Conservation (phyloP, 2,113 vertebrate genomes). For the Ptilorrhoa leucosticta region DNA sequence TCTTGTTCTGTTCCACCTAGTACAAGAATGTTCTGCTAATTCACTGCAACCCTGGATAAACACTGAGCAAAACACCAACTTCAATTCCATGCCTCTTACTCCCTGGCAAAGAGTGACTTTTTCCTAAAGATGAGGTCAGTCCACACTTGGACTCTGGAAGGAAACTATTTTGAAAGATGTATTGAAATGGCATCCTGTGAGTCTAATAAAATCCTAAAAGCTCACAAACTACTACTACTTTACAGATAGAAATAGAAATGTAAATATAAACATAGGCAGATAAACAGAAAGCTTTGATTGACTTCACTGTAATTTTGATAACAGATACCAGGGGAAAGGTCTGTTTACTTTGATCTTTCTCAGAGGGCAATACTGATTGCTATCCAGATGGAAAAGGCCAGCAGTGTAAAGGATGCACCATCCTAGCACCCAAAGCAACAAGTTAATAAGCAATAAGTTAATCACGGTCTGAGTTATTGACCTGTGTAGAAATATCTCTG, state of each 20-base stretch:
- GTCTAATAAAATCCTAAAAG: background rate
- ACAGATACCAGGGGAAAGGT: background rate
- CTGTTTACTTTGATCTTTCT: background rate
- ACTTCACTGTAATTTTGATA: background rate
- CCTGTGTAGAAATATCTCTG: background rate
- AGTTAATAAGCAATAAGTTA: background rate
- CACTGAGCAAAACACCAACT: background rate
- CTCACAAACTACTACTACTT: background rate
- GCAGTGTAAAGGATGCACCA: background rate
- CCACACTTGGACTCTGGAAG: background rate
- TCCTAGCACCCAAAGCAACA: background rate
- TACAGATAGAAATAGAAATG: background rate
- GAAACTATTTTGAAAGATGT: constrained; percentile 4
- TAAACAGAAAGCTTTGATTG: background rate
- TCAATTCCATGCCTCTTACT: background rate
- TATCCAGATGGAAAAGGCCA: background rate
- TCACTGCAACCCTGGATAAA: background rate
- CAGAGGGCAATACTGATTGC: background rate
- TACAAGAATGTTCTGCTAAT: background rate
- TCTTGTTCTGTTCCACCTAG: background rate
- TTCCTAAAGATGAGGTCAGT: background rate
- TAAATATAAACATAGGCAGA: background rate
- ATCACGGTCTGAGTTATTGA: background rate
- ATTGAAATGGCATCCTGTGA: background rate
- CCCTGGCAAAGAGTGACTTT: constrained; percentile 1